These are phyloP conservation scores for Cataglyphis cursor DNA, from an alignment of 2,888 invertebrate species.

Conservation along the genomic window DNA sequence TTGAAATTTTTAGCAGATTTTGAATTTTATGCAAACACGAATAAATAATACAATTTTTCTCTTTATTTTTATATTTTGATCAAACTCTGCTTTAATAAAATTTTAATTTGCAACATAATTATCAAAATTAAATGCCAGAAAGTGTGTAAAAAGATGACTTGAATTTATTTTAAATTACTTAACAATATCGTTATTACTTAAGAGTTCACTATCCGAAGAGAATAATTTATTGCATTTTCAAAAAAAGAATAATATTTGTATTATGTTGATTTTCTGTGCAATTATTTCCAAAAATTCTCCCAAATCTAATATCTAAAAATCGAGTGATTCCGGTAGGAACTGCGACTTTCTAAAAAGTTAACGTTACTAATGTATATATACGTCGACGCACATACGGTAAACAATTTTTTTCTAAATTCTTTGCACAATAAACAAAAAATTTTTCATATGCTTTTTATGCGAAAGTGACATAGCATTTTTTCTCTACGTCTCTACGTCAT, in stretches of 20 bases:
- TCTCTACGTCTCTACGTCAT: conserved; percentile 44
- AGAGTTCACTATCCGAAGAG: background rate
- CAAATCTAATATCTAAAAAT: conserved; percentile 14
- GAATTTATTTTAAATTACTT: background rate
- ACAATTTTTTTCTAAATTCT: conserved; percentile 39
- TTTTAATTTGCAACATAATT: background rate
- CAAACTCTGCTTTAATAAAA: background rate
- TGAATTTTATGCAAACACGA: background rate
- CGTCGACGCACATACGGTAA: background rate
- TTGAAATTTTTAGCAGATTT: background rate
- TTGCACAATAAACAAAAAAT: conserved; percentile 49
- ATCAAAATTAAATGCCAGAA: background rate
- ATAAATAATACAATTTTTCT: background rate
- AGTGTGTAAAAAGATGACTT: background rate
- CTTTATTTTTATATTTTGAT: background rate
- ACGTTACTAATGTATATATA: conserved; percentile 3
- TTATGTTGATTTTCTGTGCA: background rate
- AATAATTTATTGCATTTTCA: background rate
- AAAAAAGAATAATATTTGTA: background rate
- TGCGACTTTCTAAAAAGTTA: conserved; percentile 36
- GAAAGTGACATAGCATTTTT: conserved; percentile 44
- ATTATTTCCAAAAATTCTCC: conserved; percentile 18
- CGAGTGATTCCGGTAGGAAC: conserved; percentile 3
- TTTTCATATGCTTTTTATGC: conserved; percentile 28
- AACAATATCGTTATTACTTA: background rate